Evolutionary conservation across 2,797 vertebrate species (phyloP), one percentile per base, ranked within the genome.

Genomic region (Rhinella marina): DNA sequence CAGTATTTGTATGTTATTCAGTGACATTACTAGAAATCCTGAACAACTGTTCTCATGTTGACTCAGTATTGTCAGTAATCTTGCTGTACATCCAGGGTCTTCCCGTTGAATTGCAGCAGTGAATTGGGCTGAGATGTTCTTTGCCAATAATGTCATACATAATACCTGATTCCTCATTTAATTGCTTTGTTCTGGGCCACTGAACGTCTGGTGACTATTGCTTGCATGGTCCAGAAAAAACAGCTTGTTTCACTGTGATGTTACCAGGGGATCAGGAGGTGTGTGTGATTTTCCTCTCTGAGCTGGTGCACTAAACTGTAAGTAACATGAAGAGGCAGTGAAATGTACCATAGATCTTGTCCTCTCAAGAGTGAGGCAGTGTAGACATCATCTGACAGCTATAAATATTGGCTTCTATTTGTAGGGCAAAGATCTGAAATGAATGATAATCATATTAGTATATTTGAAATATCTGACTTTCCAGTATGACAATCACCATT

Each of bases 281-380:
- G 48, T 83, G 59, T 27, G 21, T 76, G 73, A 57, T 84, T 57
- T 62, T 85, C 23, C 29, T 32, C 25, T 59, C n/a, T 50, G 61
- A 84, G 61, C 87, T 27, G 29, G 76, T 73, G 80, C 76, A 88
- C 54, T 84, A 88, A 80, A 52, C 87, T 88, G 82, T 84, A 85
- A 85, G 82, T 88, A 88, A 85, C 17, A 11, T 78, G 75, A 79
- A 88, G 72, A 84, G 73, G 61, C 61, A 84, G 73, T 66, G 48
- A 82, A 83, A 87, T 84, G 86, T 77, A 82, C 59, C 73, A 77
- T 70, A 68, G 57, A 78, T 68, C 52, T 29, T 25, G 57, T 62
- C 73, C 56, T 77, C 59, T 81, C 86, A 73, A 66, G 81, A 78
- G 72, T 84, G 19, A 84, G 1, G 7, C 14, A 86, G 79, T 32